Evolutionary conservation across 92 coral and sea anemone genomes (phyloP).

Genomic region (Epizoanthus ramosus): DNA sequence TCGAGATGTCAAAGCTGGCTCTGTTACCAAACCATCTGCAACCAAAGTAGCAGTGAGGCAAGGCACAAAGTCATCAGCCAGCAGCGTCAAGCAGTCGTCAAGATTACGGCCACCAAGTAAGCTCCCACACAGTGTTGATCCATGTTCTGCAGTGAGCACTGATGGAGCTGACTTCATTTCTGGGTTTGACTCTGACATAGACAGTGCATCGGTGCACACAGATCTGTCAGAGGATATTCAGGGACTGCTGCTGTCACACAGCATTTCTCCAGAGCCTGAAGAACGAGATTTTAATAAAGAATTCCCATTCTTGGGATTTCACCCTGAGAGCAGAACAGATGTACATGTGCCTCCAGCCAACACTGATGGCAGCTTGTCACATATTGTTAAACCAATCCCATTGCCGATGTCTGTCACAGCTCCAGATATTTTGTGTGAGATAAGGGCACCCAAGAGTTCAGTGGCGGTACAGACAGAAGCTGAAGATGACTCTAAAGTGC

Average conservation of each 20-base stretch:
- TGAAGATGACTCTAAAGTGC: conserved; percentile 55
- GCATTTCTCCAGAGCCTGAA: conserved; percentile 46
- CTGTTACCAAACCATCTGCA: conserved; percentile 27
- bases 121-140: conserved; percentile 43
- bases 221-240: conserved; percentile 60
- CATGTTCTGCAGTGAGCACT: conserved; percentile 47
- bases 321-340: background rate
- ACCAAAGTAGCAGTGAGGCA: conserved; percentile 22
- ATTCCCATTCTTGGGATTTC: conserved; percentile 36
- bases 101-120: conserved; percentile 47
- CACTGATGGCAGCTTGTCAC: conserved; percentile 8
- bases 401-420: conserved; percentile 38
- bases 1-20: conserved; percentile 14
- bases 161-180: conserved; percentile 48
- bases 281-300: conserved; percentile 42
- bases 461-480: conserved; percentile 87
- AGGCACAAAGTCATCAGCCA: conserved; percentile 1
- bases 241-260: conserved; percentile 35
- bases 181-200: conserved; percentile 59
- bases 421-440: conserved; percentile 91
- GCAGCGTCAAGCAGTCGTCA: conserved; percentile 34
- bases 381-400: conserved; percentile 12
- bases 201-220: conserved; percentile 53
- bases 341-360: background rate
- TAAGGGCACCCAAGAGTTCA: conserved; percentile 71